Evolutionary conservation across 2,113 vertebrate species (phyloP), one percentile per base, ranked within the genome.

Genomic region (Apteryx owenii): DNA sequence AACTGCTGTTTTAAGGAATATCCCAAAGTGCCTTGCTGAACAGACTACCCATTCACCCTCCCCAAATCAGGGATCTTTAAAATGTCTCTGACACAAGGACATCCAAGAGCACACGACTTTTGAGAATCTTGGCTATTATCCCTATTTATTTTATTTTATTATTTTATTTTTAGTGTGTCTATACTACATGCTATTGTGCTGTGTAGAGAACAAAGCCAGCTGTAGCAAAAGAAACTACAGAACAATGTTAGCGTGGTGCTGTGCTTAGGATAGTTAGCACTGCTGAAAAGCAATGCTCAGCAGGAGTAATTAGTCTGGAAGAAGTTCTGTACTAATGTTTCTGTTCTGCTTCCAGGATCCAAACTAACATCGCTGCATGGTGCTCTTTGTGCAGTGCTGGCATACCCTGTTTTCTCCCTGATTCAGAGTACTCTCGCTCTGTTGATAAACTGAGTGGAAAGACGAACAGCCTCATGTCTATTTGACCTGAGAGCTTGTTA

Each of bases 361-460:
- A 81, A 78, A 61, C 53, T 10, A 66, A 16, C 65, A 58, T 53
- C 93, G 87, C 88, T 85, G 54, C 46, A 9, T 78, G 64, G 70
- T 66, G 53, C 64, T 87, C 22, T 58, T 20, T 61, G 42, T 31
- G 9, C 23, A 19, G 18, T 61, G 54, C 51, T 85, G 81, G 84
- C 40, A 25, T 12, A 29, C 46, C 64, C 62, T 78, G 23, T 75
- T 88, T 36, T 90, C 14, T 70, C 44, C 53, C 70, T 70, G 33
- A 51, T 70, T 85, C 58, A 89, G 29, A 82, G 58, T 18, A 72
- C 48, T 70, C 62, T 26, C 84, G 46, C 70, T 86, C 50, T 66
- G 36, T n/a, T 71, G 54, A 70, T 93, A 94, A 94, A 94, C 72
- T 26, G 60, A 84, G 9, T 62, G 36, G 46, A 89, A 85, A 81